A percentile compares a stretch with the other conserved stretches of the same genome.
phyloP scores from a whole-genome alignment of 2,888 invertebrate genomes.

The Machimus atricapillus region DNA sequence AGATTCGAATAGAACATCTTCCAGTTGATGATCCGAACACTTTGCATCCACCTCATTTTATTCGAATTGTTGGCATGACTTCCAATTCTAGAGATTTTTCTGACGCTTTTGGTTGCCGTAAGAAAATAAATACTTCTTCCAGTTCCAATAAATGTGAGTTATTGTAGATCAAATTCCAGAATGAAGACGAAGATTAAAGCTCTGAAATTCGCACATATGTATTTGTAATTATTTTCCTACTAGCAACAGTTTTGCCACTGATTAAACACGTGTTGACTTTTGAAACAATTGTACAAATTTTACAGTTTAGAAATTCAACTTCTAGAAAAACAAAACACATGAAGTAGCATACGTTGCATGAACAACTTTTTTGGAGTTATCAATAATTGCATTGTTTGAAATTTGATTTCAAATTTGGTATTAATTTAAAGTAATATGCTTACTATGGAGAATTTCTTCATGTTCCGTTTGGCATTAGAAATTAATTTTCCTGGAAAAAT shows the following conservation, averaged over 20 bases:
- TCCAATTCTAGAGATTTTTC: not conserved
- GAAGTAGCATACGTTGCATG: not conserved
- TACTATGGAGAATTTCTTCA: too few relatives aligned
- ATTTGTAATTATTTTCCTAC: not conserved
- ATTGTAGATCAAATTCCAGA: not conserved
- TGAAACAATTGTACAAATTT: not conserved
- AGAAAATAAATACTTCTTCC: not conserved
- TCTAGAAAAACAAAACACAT: not conserved
- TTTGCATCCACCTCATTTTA: not conserved
- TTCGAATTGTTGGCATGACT: not conserved
- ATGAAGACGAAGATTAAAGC: not conserved
- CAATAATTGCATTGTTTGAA: too few relatives aligned
- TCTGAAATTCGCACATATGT: not conserved
- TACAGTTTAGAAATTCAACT: not conserved
- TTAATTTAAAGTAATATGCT: too few relatives aligned
- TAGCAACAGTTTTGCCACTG: not conserved
- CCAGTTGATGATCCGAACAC: not conserved
- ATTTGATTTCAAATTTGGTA: too few relatives aligned
- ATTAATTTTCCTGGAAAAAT: too few relatives aligned
- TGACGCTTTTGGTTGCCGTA: not conserved
- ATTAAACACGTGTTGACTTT: not conserved
- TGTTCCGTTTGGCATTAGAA: too few relatives aligned
- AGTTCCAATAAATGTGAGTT: not conserved
- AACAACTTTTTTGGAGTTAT: too few relatives aligned
- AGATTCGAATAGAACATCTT: not conserved